Evolutionary conservation across 2,113 vertebrate species (phyloP), one percentile per base, ranked within the genome.

Genomic region (Argyrosomus japonicus): DNA sequence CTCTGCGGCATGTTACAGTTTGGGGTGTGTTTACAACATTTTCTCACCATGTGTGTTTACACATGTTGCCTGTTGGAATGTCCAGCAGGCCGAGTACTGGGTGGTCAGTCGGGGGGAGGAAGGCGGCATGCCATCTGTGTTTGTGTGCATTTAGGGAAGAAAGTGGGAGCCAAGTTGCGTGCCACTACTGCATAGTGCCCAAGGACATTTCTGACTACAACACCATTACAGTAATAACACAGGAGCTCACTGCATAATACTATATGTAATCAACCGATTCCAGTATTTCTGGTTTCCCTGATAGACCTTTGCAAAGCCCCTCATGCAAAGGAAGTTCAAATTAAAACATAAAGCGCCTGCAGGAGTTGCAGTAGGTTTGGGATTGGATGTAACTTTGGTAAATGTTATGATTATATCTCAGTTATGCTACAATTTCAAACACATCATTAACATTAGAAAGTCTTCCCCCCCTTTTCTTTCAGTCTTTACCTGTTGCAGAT

Each of bases 401-500:
- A 79, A 72, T 19, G 47, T 29, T 14, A 2, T 48, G n/a, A 29
- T 62, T 11, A 4, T 8, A 56, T 62, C 68, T 4, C 62, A 65
- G 8, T 40, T 15, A 27, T 58, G 18, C 32, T 72, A 13, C 4
- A 36, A 17, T 36, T 50, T n/a, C 25, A 51, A 47, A 63, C 19
- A 57, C 32, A 19, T 47, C 12, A 71, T 64, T 29, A n/a, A 8
- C 9, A 43, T 21, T 0, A 14, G 29, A 56, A 56, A 2, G 4
- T 4, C 21, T 36, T 36, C 63, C 25, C 57, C 1, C 23, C 50
- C 12, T 48, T n/a, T 43, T 69, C 15, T 70, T 27, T 5, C 2
- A 19, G 17, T 25, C 21, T 75, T 88, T 93, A 94, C 93, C 93
- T 88, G 84, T 32, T 84, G 84, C 74, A 77, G 74, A 50, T 29